Percentiles rank a stretch among this genome's conserved stretches.
Conservation (phyloP, 2,113 vertebrate genomes). For the Galemys pyrenaicus region DNA sequence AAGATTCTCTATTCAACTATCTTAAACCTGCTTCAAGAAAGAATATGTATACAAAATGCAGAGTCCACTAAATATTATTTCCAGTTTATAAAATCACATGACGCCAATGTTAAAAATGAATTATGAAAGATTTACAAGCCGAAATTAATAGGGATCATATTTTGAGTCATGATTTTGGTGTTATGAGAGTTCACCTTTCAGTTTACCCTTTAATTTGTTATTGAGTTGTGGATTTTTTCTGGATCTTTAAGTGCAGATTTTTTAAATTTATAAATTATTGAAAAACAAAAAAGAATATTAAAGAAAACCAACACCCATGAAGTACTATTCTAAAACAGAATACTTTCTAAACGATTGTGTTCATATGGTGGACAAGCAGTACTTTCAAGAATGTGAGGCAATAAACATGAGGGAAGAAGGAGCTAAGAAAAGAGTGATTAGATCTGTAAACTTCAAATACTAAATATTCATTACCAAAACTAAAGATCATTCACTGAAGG, state of each 20-base stretch:
- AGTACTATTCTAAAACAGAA: background rate
- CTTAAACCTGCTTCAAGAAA: slow-evolving; percentile 3
- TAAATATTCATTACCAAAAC: background rate
- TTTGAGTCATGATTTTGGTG: background rate
- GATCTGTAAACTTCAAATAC: background rate
- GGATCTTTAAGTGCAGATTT: slow-evolving; percentile 35
- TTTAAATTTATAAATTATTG: slow-evolving; percentile 49
- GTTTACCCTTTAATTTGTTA: background rate
- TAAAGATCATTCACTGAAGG: background rate
- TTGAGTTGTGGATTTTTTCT: slow-evolving; percentile 20
- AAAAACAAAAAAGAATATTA: background rate
- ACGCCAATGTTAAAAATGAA: background rate
- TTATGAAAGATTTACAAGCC: background rate
- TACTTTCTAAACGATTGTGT: background rate
- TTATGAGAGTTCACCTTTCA: background rate
- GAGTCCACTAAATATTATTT: background rate
- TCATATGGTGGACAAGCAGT: background rate
- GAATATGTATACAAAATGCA: background rate
- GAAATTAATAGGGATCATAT: background rate
- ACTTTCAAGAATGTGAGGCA: slow-evolving; percentile 45
- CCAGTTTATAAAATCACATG: background rate
- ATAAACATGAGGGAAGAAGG: background rate
- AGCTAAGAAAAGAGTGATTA: background rate
- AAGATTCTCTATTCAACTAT: background rate
- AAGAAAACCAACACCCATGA: background rate